Base-by-base conservation (phyloP, 2,888 invertebrate species). In the Eupsilia transversa region DNA sequence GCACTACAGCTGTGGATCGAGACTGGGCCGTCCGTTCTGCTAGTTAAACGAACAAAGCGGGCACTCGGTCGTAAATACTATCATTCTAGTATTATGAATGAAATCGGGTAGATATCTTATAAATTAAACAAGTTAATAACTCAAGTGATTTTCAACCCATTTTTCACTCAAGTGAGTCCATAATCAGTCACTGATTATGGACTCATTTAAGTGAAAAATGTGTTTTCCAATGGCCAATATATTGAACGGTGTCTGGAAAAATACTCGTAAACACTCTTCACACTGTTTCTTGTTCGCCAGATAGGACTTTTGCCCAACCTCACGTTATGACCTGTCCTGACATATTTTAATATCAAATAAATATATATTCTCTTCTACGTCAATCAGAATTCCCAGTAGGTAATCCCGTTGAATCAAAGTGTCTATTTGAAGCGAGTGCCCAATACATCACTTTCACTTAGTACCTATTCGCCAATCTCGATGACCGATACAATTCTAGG, bases 401-500 rank as follows among this genome's bases (percentile, higher is more conserved):
- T 75, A 65, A 68, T 69, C 38, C 59, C 63, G 70, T 63, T 52
- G 70, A 81, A 82, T 63, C 82, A 71, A 69, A 75, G 54, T 81
- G 77, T 46, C 61, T 33, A 63, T 77, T 70, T 54, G 30, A 54
- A 49, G 52, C 46, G 59, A 76, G 57, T 59, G 66, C 12, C 52
- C 76, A 76, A 81, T 79, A 79, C 65, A 80, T 85, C 86, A 85
- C 71, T 84, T 82, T 86, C 84, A 84, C 75, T 84, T 78, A 82
- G 68, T 63, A 79, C 63, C 81, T 80, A 78, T 78, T 76, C 72
- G 65, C 60, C 79, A 54, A 77, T 80, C 75, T 71, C 69, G 71
- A 81, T 82, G 84, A 82, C 77, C 86, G 77, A 77, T 75, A 81
- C 63, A 54, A 72, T 80, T 83, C 61, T 71, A 46, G 56, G 35